Percentiles rank a stretch among this genome's conserved stretches.
Conservation (phyloP, 2,797 vertebrate species). For the Etheostoma nigrum region DNA sequence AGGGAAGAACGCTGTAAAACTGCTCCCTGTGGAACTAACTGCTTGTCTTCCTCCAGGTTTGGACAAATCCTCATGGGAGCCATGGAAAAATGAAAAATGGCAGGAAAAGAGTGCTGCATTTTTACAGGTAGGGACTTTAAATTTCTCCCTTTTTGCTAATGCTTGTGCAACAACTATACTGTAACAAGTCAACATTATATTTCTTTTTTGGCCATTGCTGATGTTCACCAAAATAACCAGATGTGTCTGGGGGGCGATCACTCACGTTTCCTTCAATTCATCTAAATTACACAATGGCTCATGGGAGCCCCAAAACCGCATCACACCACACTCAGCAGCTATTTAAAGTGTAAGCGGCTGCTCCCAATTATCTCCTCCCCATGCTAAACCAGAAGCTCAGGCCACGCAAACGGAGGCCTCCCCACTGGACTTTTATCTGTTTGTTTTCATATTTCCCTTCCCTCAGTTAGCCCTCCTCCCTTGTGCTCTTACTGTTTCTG, state of each 20-base stretch:
- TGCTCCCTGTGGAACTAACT: conserved; percentile 16
- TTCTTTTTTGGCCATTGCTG: neutral
- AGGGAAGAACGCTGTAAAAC: conserved; percentile 24
- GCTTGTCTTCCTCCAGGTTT: conserved; percentile 56
- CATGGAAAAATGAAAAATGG: conserved; percentile 43
- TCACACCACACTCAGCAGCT: conserved; percentile 67
- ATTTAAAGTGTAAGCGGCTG: conserved; percentile 72
- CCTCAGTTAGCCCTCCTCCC: conserved; percentile 39
- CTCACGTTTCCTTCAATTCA: conserved; percentile 39
- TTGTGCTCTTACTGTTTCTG: conserved; percentile 45
- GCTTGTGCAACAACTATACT: neutral
- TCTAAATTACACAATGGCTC: conserved; percentile 52
- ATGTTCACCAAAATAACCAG: conserved; percentile 18
- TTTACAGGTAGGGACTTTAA: conserved; percentile 49
- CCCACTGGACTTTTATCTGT: conserved; percentile 64
- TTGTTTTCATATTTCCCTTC: conserved; percentile 69
- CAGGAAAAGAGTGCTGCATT: conserved; percentile 35
- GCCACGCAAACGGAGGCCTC: conserved; percentile 43
- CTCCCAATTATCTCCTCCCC: conserved; percentile 65
- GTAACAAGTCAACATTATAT: neutral
- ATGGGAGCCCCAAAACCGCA: conserved; percentile 50
- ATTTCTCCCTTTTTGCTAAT: neutral
- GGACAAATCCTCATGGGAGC: conserved; percentile 36
- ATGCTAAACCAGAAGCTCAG: conserved; percentile 62
- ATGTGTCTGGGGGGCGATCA: neutral